These are phyloP conservation scores for Bursaphelenchus okinawaensis DNA, from an alignment of 2,888 invertebrate species.

Conservation along the genomic window DNA sequence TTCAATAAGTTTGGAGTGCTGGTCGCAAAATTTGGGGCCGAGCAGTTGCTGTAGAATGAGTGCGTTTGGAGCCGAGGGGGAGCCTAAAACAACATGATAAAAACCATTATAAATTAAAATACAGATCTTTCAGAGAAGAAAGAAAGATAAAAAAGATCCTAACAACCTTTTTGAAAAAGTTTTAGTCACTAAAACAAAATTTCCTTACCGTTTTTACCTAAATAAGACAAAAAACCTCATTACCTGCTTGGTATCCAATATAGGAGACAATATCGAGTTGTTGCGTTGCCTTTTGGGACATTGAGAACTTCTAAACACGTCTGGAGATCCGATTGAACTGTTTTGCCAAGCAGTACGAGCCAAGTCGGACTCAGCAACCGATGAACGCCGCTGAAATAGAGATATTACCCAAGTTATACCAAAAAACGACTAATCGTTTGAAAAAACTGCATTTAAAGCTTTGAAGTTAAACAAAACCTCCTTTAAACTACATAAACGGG, in stretches of 20 bases:
- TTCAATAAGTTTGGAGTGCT: not conserved
- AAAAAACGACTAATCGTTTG: not conserved
- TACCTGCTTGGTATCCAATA: not conserved
- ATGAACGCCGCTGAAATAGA: not conserved
- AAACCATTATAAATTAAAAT: too few species aligned
- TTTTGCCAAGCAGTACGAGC: not conserved
- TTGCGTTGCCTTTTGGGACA: not conserved
- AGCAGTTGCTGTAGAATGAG: not conserved
- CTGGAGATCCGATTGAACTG: not conserved
- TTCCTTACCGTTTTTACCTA: too few species aligned
- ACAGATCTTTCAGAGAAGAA: too few species aligned
- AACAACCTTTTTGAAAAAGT: too few species aligned
- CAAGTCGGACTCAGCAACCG: not conserved
- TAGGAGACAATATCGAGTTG: not conserved
- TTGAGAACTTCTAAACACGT: not conserved
- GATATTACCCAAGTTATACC: not conserved
- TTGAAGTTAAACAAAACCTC: too few species aligned
- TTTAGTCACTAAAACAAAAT: too few species aligned
- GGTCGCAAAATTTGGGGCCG: not conserved
- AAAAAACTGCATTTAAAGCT: too few species aligned
- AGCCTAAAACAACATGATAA: not conserved
- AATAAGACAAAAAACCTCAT: too few species aligned
- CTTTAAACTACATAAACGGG: too few species aligned
- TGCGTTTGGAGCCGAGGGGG: too few species aligned
- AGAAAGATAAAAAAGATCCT: too few species aligned